phyloP scores from a whole-genome alignment of 2,113 vertebrate species.

The Corydoras maculifer region DNA sequence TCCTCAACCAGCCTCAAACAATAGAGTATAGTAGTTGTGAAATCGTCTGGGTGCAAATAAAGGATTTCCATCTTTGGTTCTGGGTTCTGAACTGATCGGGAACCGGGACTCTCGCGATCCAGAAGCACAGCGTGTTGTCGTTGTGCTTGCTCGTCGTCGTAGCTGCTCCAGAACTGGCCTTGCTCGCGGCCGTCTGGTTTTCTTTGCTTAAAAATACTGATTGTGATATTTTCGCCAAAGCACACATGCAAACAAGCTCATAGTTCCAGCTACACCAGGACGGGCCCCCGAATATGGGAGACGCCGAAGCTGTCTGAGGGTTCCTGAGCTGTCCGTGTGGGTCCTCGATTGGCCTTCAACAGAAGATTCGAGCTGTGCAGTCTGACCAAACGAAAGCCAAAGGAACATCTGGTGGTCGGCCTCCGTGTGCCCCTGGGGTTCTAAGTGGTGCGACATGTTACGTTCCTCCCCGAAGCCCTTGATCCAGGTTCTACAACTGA shows the following conservation, averaged over 20 bases:
- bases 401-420: too few relatives aligned
- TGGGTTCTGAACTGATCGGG: background rate
- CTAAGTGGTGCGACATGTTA: too few relatives aligned
- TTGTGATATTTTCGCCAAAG: conserved; percentile 24
- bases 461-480: too few relatives aligned
- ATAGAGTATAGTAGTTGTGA: background rate
- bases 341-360: too few relatives aligned
- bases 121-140: background rate
- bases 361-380: too few relatives aligned
- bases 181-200: conserved; percentile 8
- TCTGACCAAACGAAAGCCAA: too few relatives aligned
- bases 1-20: conserved; percentile 3
- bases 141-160: background rate
- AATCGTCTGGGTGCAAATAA: background rate
- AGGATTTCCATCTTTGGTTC: background rate
- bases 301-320: too few relatives aligned
- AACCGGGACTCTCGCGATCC: background rate
- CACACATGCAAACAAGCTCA: conserved; percentile 29
- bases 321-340: too few relatives aligned
- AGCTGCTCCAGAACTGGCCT: background rate
- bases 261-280: background rate
- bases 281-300: too few relatives aligned
- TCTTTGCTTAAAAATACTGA: conserved; percentile 24
- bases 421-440: too few relatives aligned
- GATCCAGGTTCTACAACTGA: too few relatives aligned